These are phyloP conservation scores for Sebastes ruberrimus DNA, from an alignment of 2,797 vertebrate genomes.

Conservation along the genomic window DNA sequence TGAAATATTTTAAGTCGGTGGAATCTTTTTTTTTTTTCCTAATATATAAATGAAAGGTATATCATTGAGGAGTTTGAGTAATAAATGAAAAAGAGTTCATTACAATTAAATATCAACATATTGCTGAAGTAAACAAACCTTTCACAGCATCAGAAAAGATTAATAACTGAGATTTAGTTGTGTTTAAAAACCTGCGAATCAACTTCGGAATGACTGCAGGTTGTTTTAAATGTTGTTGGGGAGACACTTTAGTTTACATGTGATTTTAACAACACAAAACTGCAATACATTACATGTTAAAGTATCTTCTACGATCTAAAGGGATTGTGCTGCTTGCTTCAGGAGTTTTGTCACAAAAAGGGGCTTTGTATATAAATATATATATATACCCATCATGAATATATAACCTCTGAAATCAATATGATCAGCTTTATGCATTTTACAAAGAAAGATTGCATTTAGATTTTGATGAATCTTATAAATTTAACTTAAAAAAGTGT, in stretches of 20 bases:
- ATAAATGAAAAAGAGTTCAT: not conserved
- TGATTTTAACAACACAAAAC: not conserved
- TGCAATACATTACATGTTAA: not conserved
- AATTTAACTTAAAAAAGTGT: rapidly evolving
- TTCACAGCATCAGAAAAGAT: not conserved
- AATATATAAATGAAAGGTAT: not conserved
- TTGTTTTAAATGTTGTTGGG: not conserved
- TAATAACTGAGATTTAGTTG: not conserved
- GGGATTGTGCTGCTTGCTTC: not conserved
- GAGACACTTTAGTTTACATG: not conserved
- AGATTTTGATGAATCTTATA: too few relatives aligned
- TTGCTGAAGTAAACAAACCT: not conserved
- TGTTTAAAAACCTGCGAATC: not conserved
- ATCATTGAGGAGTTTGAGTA: not conserved
- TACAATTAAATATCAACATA: not conserved
- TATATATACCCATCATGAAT: too few relatives aligned
- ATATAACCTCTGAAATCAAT: too few relatives aligned
- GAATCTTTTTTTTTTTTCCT: not conserved
- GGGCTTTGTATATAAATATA: not conserved
- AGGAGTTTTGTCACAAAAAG: not conserved
- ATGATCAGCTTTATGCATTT: too few relatives aligned
- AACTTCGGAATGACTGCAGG: not conserved
- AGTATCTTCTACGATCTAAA: not conserved
- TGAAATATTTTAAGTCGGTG: not conserved
- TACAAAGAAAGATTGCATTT: too few relatives aligned